Evolutionary conservation across 1,140 invertebrate species (phyloP).

Genomic region (Sitobion miscanthi): DNA sequence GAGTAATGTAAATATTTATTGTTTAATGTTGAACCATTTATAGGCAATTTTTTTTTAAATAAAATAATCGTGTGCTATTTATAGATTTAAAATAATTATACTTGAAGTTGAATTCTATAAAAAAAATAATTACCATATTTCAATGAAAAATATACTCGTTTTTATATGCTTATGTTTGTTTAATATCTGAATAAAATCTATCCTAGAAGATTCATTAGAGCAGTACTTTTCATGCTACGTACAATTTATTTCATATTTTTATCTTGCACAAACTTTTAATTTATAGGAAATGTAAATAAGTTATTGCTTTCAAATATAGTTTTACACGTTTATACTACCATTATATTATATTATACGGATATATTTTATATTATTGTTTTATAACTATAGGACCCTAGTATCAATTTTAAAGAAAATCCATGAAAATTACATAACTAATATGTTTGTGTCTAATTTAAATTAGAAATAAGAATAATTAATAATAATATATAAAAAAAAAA

Average conservation of each 20-base stretch:
- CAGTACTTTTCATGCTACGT: neutral
- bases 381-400: neutral
- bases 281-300: too few relatives aligned
- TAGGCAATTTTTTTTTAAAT: neutral
- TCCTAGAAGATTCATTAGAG: neutral
- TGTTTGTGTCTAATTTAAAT: neutral
- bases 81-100: neutral
- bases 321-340: neutral
- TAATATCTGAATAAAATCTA: neutral
- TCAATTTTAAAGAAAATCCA: neutral
- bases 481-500: too few relatives aligned
- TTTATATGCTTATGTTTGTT: neutral
- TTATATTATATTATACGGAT: neutral
- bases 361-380: neutral
- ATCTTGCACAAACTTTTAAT: too few relatives aligned
- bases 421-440: neutral
- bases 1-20: slow-evolving; percentile 29
- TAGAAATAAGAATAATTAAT: neutral
- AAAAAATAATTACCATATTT: neutral
- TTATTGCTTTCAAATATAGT: too few relatives aligned
- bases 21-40: neutral
- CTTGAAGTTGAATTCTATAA: neutral
- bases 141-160: neutral
- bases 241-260: neutral
- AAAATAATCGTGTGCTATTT: neutral